Evolutionary conservation across 2,113 vertebrate genomes (phyloP).

Genomic region (Strix uralensis): DNA sequence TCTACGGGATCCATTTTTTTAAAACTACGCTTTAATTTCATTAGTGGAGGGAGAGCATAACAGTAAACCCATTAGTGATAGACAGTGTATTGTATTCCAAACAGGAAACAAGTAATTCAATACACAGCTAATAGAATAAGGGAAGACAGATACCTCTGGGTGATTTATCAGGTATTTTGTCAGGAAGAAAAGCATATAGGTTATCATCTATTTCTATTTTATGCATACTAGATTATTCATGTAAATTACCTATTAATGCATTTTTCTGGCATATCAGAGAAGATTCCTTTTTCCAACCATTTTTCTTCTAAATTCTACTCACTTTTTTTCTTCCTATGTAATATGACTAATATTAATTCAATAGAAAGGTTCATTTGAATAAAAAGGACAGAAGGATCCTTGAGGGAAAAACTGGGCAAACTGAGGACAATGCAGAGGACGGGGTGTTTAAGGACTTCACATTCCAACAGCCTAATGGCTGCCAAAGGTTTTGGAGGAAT

Average conservation of each 20-base stretch:
- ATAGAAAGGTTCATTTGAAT: background rate
- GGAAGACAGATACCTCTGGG: background rate
- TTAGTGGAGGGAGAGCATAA: background rate
- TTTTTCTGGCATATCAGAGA: background rate
- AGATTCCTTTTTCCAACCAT: background rate
- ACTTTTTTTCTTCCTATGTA: background rate
- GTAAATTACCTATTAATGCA: background rate
- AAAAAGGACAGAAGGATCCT: background rate
- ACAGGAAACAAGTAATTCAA: conserved; percentile 36
- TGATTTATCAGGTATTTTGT: background rate
- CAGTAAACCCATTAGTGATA: background rate
- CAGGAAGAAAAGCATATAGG: background rate
- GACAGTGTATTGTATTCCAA: background rate
- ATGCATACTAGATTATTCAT: background rate
- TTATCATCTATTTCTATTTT: background rate
- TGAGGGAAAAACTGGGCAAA: background rate
- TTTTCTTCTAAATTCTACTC: background rate
- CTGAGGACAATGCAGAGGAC: background rate
- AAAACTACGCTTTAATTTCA: background rate
- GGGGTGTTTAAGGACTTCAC: background rate
- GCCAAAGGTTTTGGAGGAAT: conserved; percentile 14
- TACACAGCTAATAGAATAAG: conserved; percentile 24
- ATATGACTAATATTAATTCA: background rate
- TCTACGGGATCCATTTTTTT: background rate
- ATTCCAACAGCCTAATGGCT: background rate